Base-by-base conservation (phyloP, 1,140 invertebrate species). In the Listronotus oregonensis region DNA sequence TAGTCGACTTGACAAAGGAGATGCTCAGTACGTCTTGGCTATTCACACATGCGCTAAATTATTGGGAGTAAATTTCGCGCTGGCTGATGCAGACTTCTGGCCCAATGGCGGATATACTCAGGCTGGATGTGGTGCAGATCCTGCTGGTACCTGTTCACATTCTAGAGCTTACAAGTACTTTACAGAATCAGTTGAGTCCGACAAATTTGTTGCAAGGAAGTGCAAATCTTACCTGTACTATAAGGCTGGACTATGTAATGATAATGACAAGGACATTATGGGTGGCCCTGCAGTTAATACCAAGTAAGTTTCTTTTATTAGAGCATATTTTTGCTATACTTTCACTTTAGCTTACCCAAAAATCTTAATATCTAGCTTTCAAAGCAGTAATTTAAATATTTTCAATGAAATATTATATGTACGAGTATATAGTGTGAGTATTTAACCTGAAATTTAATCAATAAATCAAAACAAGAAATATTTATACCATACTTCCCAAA, bases 1-100 rank as follows among this genome's bases (percentile, higher is more conserved):
- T 10, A 76, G 79, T 34, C 77, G 86, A 49, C 75, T 89, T 7
- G 86, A 88, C 70, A 81, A 81, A 72, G 77, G 72, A 39, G 87
- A 89, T 68, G 87, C 84, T 0, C 64, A 73, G 9, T 86, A 85
- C 67, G 86, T 89, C 0, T 84, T 87, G 66, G 81, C 85, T 1
- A 82, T 89, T 46, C 88, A 89, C 71, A 85, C 86, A 0, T 85
- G 86, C 68, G 82, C 78, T 68, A 76, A 83, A 62, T 62, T 83
- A 61, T 79, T 88, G 34, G 87, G 85, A 5, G 85, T 87, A 62
- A 75, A 79, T 42, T 82, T 81, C 4, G 82, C 85, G 0, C 71
- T 88, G 46, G 87, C 87, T 3, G 84, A 89, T 70, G 86, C 84
- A 31, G 89, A 91, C 77, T 91, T 89, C 73, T 89, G 86, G 75